Evolutionary conservation across 2,113 vertebrate genomes (phyloP).

Genomic region (Serilophus lunatus): DNA sequence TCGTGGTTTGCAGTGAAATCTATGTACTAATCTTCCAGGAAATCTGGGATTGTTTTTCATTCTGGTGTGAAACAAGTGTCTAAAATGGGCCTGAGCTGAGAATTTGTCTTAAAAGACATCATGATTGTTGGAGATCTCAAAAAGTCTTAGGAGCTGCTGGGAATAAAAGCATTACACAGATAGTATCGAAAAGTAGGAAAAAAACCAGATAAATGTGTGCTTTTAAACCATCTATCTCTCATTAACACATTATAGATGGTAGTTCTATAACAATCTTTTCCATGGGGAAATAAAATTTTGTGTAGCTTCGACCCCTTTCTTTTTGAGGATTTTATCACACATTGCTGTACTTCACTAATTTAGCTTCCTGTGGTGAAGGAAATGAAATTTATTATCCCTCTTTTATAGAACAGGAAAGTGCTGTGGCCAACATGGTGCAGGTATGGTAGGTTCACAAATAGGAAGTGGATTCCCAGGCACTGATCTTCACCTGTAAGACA

Average conservation of each 20-base stretch:
- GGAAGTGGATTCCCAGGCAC: not conserved
- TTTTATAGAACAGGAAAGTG: not conserved
- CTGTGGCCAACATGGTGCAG: not conserved
- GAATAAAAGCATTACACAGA: not conserved
- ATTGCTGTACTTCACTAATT: not conserved
- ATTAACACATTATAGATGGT: not conserved
- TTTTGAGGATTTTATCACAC: not conserved
- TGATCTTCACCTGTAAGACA: not conserved
- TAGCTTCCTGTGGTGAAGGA: not conserved
- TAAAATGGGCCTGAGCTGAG: not conserved
- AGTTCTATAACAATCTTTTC: not conserved
- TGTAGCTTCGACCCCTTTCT: not conserved
- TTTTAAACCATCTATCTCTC: not conserved
- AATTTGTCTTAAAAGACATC: not conserved
- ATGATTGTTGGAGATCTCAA: not conserved
- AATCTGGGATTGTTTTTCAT: slow-evolving; percentile 72
- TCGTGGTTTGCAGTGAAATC: slow-evolving; percentile 64
- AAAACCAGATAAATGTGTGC: not conserved
- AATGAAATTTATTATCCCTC: not conserved
- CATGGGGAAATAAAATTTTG: not conserved
- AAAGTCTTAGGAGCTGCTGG: not conserved
- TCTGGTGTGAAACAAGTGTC: not conserved
- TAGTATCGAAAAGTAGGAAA: not conserved
- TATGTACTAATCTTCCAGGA: slow-evolving; percentile 66
- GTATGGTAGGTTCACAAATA: not conserved